Conservation (phyloP, 2,888 invertebrate genomes). For the Sisyra terminalis region DNA sequence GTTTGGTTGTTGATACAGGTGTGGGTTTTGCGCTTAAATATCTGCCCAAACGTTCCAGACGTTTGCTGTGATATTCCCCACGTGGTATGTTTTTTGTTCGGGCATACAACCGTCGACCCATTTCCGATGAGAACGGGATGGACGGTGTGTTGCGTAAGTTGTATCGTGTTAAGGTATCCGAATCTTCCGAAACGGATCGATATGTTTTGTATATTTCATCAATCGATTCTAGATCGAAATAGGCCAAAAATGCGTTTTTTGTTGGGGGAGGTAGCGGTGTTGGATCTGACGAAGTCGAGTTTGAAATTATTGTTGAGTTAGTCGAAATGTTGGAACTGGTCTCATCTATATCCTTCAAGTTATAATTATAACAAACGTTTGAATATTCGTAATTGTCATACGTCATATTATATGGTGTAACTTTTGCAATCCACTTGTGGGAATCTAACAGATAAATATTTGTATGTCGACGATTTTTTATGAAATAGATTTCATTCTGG, state of each 20-base stretch:
- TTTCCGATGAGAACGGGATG: conserved; percentile 21
- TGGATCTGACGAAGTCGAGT: background rate
- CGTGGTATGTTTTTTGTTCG: conserved; percentile 15
- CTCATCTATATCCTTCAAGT: background rate
- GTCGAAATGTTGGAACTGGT: background rate
- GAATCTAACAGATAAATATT: conserved; percentile 2
- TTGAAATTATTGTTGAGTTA: background rate
- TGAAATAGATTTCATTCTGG: conserved; percentile 1
- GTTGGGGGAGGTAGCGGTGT: too few species aligned
- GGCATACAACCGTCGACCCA: conserved; percentile 17
- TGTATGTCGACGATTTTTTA: conserved; percentile 1
- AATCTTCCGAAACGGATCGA: too few species aligned
- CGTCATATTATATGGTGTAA: conserved; percentile 4
- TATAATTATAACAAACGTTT: background rate
- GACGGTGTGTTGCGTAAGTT: conserved; percentile 13
- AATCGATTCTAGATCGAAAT: background rate
- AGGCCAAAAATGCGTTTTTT: background rate
- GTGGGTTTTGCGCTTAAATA: conserved; percentile 15
- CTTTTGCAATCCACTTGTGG: conserved; percentile 1
- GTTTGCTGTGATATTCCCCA: conserved; percentile 14
- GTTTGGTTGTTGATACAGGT: background rate
- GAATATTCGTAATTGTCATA: conserved; percentile 4
- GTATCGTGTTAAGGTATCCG: background rate
- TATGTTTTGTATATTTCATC: too few species aligned
- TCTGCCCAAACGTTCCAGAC: conserved; percentile 18